Conservation (phyloP, 2,797 vertebrate genomes). For the Megaceryle alcyon region DNA sequence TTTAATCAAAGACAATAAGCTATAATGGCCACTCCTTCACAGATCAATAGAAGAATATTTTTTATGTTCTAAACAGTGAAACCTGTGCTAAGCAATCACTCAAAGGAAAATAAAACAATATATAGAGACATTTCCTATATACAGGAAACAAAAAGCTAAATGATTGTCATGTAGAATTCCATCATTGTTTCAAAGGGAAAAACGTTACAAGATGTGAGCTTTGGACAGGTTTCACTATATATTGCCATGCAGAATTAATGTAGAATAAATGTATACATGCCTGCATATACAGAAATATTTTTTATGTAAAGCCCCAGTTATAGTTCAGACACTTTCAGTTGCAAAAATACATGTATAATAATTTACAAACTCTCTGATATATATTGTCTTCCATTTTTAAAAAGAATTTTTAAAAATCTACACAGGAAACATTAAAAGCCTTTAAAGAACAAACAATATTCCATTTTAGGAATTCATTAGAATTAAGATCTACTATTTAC, state of each 20-base stretch:
- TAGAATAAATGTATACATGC: constrained; percentile 59
- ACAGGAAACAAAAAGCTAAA: neutral
- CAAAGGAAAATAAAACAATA: neutral
- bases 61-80: neutral
- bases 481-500: neutral
- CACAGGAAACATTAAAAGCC: neutral
- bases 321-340: neutral
- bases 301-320: neutral
- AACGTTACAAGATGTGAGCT: neutral
- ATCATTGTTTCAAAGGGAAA: neutral
- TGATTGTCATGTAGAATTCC: neutral
- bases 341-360: neutral
- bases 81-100: neutral
- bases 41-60: neutral
- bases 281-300: constrained; percentile 39
- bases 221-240: neutral
- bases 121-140: neutral
- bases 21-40: constrained; percentile 2
- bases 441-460: neutral
- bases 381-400: neutral
- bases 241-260: constrained; percentile 9
- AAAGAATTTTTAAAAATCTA: neutral
- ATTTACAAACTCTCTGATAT: neutral
- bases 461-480: neutral
- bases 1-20: neutral